Evolutionary conservation across 2,113 vertebrate genomes (phyloP).

Genomic region (Odobenus rosmarus): DNA sequence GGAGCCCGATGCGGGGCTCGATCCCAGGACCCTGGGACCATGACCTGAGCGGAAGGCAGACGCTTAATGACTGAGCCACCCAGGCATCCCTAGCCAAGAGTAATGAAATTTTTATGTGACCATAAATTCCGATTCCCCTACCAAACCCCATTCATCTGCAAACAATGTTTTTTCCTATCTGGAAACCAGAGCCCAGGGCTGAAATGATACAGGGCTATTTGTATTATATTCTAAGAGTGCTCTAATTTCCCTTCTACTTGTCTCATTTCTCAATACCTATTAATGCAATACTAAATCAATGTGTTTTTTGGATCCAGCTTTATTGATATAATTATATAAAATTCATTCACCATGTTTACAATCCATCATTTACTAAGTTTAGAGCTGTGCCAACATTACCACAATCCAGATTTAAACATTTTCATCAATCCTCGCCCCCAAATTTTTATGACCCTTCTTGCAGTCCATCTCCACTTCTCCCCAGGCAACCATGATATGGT

Average conservation of each 20-base stretch:
- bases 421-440: background rate
- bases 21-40: too few relatives aligned
- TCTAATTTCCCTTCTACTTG: background rate
- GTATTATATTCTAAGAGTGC: background rate
- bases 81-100: background rate
- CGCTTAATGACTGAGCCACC: too few relatives aligned
- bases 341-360: background rate
- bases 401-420: background rate
- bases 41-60: too few relatives aligned
- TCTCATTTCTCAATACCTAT: background rate
- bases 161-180: constrained; percentile 25
- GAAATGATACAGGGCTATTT: background rate
- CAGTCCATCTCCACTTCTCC: background rate
- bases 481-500: background rate
- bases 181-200: constrained; percentile 1
- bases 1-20: too few relatives aligned
- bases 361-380: background rate
- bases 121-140: background rate
- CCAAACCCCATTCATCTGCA: background rate
- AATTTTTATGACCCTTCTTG: background rate
- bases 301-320: background rate
- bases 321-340: background rate
- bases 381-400: background rate
- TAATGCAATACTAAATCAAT: background rate
- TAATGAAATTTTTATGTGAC: constrained; percentile 25